These are phyloP conservation scores for Clytia hemisphaerica DNA, from an alignment of 30 jellyfish, hydroid and myxozoan genomes.

Conservation along the genomic window DNA sequence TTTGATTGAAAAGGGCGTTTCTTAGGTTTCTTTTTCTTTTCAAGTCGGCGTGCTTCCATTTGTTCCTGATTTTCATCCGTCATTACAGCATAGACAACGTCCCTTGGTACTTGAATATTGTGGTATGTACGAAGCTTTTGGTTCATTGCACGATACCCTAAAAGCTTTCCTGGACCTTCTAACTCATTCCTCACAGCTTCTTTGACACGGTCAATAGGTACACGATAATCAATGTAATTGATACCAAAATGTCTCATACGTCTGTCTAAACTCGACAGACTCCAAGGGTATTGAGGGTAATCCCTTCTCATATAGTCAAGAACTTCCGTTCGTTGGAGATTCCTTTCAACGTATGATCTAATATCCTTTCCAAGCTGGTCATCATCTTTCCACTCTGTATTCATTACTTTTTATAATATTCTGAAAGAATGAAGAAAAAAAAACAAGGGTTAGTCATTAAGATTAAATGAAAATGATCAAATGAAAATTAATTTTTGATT, in stretches of 20 bases:
- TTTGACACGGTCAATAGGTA: conserved; percentile 6
- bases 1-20: conserved; percentile 10
- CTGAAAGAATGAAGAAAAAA: too few relatives aligned
- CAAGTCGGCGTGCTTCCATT: conserved; percentile 14
- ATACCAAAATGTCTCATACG: conserved; percentile 20
- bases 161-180: conserved; percentile 41
- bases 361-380: conserved; percentile 28
- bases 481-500: too few relatives aligned
- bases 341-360: conserved; percentile 5
- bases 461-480: too few relatives aligned
- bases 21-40: background rate
- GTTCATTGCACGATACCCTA: conserved; percentile 44
- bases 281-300: conserved; percentile 30
- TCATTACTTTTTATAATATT: too few relatives aligned
- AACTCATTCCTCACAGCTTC: conserved; percentile 26
- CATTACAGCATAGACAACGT: conserved; percentile 18
- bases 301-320: conserved; percentile 31
- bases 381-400: conserved; percentile 38
- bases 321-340: conserved; percentile 21
- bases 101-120: conserved; percentile 15
- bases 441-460: too few relatives aligned
- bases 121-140: conserved; percentile 3
- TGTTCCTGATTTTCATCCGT: conserved; percentile 14
- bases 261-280: conserved; percentile 22
- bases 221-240: background rate